Evolutionary conservation across 2,113 vertebrate species (phyloP).

Genomic region (Lamprologus callipterus): DNA sequence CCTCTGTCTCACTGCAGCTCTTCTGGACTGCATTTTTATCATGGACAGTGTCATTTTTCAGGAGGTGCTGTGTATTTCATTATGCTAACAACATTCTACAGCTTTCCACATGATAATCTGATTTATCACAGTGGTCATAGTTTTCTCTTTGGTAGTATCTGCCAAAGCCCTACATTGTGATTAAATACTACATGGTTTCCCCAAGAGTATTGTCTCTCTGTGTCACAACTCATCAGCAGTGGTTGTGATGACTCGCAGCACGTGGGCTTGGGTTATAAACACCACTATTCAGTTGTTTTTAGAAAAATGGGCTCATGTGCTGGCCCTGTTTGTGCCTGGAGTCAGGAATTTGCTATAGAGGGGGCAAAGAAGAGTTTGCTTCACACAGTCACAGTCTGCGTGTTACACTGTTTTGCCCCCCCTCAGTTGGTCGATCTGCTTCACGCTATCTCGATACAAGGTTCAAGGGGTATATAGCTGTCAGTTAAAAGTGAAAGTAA

Average conservation of each 20-base stretch:
- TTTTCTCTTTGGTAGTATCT: neutral
- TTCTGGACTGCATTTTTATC: neutral
- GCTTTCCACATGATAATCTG: neutral
- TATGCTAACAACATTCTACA: neutral
- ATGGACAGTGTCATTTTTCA: neutral
- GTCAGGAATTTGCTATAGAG: neutral
- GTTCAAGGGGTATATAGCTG: neutral
- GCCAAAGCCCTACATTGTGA: neutral
- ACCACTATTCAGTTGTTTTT: neutral
- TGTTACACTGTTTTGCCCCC: neutral
- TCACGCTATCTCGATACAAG: neutral
- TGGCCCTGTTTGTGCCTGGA: neutral
- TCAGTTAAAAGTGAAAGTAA: neutral
- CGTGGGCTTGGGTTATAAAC: neutral
- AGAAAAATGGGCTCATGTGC: neutral
- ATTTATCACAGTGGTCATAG: constrained; percentile 2
- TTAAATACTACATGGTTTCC: neutral
- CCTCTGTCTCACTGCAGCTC: neutral
- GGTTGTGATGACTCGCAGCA: neutral
- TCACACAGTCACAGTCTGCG: neutral
- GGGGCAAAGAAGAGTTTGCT: neutral
- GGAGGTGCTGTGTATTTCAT: constrained; percentile 21
- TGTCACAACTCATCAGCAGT: neutral
- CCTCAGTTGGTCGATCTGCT: neutral
- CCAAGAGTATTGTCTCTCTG: neutral